A percentile compares a stretch with the other conserved stretches of the same genome.
phyloP scores from a whole-genome alignment of 2,888 invertebrate genomes.

The Heteropelma amictum region DNA sequence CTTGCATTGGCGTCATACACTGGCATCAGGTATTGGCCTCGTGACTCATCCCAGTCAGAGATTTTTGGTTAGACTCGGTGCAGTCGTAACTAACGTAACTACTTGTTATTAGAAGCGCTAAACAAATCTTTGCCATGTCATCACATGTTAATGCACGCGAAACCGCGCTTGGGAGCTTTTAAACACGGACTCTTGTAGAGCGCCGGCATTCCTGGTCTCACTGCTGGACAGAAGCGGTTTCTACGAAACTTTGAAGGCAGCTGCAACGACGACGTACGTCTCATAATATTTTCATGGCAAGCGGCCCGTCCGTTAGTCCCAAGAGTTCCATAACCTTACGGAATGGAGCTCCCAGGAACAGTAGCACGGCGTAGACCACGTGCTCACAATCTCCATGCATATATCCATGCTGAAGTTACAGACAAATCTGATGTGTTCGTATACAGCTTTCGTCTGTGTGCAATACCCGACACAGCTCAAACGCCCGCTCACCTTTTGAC shows the following conservation, averaged over 20 bases:
- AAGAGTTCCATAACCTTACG: constrained; percentile 46
- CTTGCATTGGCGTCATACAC: too few relatives aligned
- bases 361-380: constrained; percentile 50
- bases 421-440: constrained; percentile 32
- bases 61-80: background rate
- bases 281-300: constrained; percentile 52
- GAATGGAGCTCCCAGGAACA: constrained; percentile 12
- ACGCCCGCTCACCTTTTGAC: constrained; percentile 70
- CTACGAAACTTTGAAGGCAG: constrained; percentile 7
- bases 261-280: constrained; percentile 47
- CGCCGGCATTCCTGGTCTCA: background rate
- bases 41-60: background rate
- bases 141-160: constrained; percentile 34
- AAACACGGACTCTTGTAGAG: background rate
- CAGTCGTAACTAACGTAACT: background rate
- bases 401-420: constrained; percentile 50
- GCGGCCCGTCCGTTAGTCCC: constrained; percentile 43
- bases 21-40: too few relatives aligned
- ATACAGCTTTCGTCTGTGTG: constrained; percentile 13
- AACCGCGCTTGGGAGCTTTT: constrained; percentile 1
- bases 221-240: constrained; percentile 24
- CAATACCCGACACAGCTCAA: constrained; percentile 41
- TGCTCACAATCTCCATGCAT: constrained; percentile 50
- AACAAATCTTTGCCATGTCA: constrained; percentile 30
- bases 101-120: constrained; percentile 3